phyloP scores from a whole-genome alignment of 1,140 invertebrate species.

The Drosophila ananassae region DNA sequence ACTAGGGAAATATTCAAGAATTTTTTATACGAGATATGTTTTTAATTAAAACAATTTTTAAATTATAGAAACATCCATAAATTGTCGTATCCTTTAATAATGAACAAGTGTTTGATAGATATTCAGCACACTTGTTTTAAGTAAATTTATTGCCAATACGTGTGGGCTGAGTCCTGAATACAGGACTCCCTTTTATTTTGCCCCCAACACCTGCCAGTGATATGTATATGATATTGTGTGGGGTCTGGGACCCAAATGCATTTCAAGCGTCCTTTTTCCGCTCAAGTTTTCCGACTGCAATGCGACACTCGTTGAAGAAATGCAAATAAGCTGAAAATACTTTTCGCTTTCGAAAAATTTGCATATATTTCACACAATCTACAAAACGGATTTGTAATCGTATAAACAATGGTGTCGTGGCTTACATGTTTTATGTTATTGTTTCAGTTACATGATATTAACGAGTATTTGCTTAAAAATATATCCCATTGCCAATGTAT shows the following conservation, averaged over 20 bases:
- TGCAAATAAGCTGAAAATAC: constrained; percentile 49
- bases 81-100: constrained; percentile 10
- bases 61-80: too few relatives aligned
- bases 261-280: constrained; percentile 29
- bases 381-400: constrained; percentile 3
- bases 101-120: constrained; percentile 36
- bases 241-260: constrained; percentile 23
- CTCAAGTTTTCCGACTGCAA: constrained; percentile 36
- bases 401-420: not conserved
- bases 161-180: constrained; percentile 8
- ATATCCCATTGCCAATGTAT: not conserved
- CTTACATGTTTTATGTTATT: constrained; percentile 1
- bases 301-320: constrained; percentile 47
- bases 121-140: constrained; percentile 22
- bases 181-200: not conserved
- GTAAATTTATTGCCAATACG: constrained; percentile 39
- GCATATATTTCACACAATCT: constrained; percentile 17
- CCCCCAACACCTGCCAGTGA: constrained; percentile 14
- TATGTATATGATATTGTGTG: constrained; percentile 1
- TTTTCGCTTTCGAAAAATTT: constrained; percentile 37
- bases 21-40: not conserved
- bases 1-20: not conserved
- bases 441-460: not conserved
- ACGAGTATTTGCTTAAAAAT: not conserved
- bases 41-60: not conserved